Conservation (phyloP, 2,797 vertebrate genomes). For the Merluccius polli region DNA sequence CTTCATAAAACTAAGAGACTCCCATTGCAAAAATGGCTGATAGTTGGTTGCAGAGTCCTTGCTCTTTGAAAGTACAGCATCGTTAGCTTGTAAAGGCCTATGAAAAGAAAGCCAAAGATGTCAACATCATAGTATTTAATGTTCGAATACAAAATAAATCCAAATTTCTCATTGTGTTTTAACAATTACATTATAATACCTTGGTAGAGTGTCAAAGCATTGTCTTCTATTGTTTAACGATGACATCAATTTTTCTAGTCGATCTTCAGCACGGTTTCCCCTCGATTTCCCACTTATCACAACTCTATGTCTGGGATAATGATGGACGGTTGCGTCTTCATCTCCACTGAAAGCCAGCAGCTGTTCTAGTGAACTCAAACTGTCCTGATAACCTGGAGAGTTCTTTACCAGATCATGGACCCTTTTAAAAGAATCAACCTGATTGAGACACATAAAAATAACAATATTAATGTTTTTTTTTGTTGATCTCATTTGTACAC, state of each 20-base stretch:
- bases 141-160: neutral
- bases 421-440: constrained; percentile 96
- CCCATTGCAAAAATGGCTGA: constrained; percentile 78
- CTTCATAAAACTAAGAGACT: constrained; percentile 96
- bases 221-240: constrained; percentile 54
- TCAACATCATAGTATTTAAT: neutral
- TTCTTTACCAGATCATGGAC: constrained; percentile 78
- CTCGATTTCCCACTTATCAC: constrained; percentile 44
- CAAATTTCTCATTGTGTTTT: neutral
- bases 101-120: neutral
- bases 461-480: constrained; percentile 5
- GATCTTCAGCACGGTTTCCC: constrained; percentile 47
- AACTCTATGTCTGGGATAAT: constrained; percentile 42
- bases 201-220: constrained; percentile 28
- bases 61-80: neutral
- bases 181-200: constrained; percentile 22
- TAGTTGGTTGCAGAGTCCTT: constrained; percentile 32
- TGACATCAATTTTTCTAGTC: constrained; percentile 62
- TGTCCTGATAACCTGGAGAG: constrained; percentile 65
- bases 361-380: constrained; percentile 56
- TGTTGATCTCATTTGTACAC: neutral
- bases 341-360: constrained; percentile 67
- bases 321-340: constrained; percentile 45
- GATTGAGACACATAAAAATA: constrained; percentile 3
- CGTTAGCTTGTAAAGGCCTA: constrained; percentile 23